Base-by-base conservation (phyloP, 2,113 vertebrate genomes). In the Bos taurus region DNA sequence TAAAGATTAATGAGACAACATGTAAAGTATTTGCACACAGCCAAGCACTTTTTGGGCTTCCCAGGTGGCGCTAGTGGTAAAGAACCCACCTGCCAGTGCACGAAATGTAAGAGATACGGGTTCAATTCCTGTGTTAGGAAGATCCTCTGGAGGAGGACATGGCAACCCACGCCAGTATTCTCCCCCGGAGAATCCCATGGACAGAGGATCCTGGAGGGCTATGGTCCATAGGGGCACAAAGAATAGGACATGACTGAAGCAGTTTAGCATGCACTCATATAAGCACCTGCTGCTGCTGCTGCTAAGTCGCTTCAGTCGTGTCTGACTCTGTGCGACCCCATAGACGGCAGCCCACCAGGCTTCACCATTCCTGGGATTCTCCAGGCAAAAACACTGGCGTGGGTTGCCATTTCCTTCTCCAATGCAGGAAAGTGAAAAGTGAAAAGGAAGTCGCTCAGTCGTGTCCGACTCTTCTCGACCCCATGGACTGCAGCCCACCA, bases 91-190 rank as follows among this genome's bases (percentile, higher is more conserved):
- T 71, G 67, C 67, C 19, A 71, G 23, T 71, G 19, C 19, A 71
- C 4, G n/a, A 71, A 6, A 36, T 23, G 9, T 71, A 71, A 23
- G 33, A 67, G 62, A 67, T 1, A 19, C 0, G 0, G 67, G n/a
- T 71, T 71, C 67, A 21, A 36, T 71, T 23, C 9, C 67, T 36
- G 67, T 23, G n/a, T 71, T 3, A 12, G n/a, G n/a, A 71, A 71
- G 10, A 40, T 40, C 67, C n/a, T n/a, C n/a, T 12, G 19, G 67
- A 40, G n/a, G 10, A 40, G 67, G n/a, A 2, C 67, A 71, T 40
- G 5, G 67, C n/a, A 40, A 40, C 5, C 67, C 67, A 40, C n/a
- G 12, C 67, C 67, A 71, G n/a, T 71, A 71, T 40, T 71, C 19
- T 71, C 10, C 0, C 19, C 67, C 12, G 19, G 10, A 40, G 67